A percentile compares a stretch with the other conserved stretches of the same genome.
These are phyloP conservation scores for Gibbula magus DNA, from an alignment of 2,888 invertebrate species.

Conservation along the genomic window DNA sequence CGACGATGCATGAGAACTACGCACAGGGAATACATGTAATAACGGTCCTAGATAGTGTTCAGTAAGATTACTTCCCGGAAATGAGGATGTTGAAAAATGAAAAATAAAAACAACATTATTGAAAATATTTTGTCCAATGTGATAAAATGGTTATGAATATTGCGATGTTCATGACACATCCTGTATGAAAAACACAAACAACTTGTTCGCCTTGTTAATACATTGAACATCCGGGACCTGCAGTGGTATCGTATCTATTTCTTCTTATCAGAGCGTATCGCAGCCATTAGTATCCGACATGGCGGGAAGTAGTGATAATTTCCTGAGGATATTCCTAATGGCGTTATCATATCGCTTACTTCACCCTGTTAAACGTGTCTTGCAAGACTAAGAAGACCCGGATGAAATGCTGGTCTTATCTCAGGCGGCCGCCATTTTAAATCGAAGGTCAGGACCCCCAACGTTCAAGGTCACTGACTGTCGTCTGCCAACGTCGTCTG, in stretches of 20 bases:
- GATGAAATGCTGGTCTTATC: neutral
- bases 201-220: no score
- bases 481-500: neutral
- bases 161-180: no score
- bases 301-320: slow-evolving; percentile 13
- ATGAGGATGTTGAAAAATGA: no score
- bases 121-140: no score
- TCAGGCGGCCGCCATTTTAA: neutral
- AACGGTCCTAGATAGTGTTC: no score
- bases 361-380: neutral
- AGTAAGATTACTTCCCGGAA: no score
- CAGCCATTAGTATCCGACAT: neutral
- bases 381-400: neutral
- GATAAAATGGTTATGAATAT: no score
- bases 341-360: slow-evolving; percentile 13
- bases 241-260: neutral
- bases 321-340: neutral
- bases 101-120: no score
- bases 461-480: neutral
- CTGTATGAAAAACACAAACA: no score
- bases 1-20: no score
- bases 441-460: neutral
- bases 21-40: no score
- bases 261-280: neutral
- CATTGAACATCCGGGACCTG: neutral